phyloP scores from a whole-genome alignment of 2,888 invertebrate species.

The Synergus umbraculus region DNA sequence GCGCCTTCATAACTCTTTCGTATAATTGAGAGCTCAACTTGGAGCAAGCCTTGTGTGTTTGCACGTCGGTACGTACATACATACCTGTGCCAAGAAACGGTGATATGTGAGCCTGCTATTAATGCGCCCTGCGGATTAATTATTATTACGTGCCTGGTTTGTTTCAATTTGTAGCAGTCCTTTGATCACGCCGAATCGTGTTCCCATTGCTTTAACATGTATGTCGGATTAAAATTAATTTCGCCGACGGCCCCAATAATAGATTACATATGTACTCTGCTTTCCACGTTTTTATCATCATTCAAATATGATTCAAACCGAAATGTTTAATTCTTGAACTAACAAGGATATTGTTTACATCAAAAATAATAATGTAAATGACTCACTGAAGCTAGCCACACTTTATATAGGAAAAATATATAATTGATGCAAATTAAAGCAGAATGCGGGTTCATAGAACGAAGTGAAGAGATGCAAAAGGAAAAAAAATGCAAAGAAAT shows the following conservation, averaged over 20 bases:
- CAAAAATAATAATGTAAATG: too few relatives aligned
- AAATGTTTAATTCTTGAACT: conserved; percentile 49
- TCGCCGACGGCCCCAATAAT: conserved; percentile 14
- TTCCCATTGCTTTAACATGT: conserved; percentile 66
- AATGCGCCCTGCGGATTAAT: conserved; percentile 74
- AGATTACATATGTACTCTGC: conserved; percentile 10
- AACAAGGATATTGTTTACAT: conserved; percentile 23
- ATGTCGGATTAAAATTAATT: conserved; percentile 41
- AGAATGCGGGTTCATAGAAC: background rate
- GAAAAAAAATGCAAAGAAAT: conserved; percentile 51
- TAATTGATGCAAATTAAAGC: background rate
- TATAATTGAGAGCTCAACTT: conserved; percentile 76
- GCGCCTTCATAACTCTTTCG: conserved; percentile 69
- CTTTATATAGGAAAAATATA: background rate
- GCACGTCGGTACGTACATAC: conserved; percentile 53
- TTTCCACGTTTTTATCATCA: conserved; percentile 46
- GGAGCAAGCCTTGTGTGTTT: conserved; percentile 47
- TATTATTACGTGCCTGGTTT: conserved; percentile 75
- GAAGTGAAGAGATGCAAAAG: background rate
- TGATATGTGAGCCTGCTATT: conserved; percentile 69
- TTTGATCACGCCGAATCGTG: conserved; percentile 73
- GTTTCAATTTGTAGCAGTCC: conserved; percentile 72
- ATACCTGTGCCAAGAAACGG: conserved; percentile 46
- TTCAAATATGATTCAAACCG: background rate
- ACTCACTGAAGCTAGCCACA: background rate